Evolutionary conservation across 2,113 vertebrate species (phyloP), one percentile per base, ranked within the genome.

Genomic region (Calonectris borealis): DNA sequence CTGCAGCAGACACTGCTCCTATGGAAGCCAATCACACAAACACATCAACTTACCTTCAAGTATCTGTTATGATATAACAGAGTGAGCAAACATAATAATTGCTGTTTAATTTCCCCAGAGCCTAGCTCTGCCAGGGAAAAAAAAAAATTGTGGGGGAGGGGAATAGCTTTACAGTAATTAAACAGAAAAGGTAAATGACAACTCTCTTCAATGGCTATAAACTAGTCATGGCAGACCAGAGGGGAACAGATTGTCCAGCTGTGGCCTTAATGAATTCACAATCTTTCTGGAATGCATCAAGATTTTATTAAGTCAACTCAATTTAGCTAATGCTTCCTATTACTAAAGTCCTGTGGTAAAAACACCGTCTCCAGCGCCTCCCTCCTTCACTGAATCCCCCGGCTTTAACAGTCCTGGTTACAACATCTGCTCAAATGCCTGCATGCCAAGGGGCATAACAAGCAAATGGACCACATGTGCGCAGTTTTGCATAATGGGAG

Each of bases 201-300:
- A 25, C 62, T 31, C 78, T 73, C 54, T 61, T 65, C 51, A 10
- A 2, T 9, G 49, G 82, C 90, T 83, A n/a, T 9, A 57, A 85
- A 7, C 21, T 32, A 79, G 83, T 18, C 73, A 42, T 1, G 60
- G 72, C 83, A 70, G 57, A 81, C 18, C 83, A 49, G 16, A 87
- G 91, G 73, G 62, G 83, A 87, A 72, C 89, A 89, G 84, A 75
- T 2, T 44, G 88, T 78, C 96, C 96, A 93, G 96, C 94, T 90
- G 96, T 11, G 87, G 85, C 61, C 64, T 73, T 88, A 94, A 95
- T 96, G 96, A 97, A 96, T 96, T 96, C 96, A 86, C 96, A 64
- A 83, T 94, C 92, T 96, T 94, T 42, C 94, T 94, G 95, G 82
- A 93, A 93, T 11, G 82, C 92, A 70, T 44, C 88, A 73, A 75